phyloP scores from a whole-genome alignment of 2,888 invertebrate species.

The Elysia crispata region DNA sequence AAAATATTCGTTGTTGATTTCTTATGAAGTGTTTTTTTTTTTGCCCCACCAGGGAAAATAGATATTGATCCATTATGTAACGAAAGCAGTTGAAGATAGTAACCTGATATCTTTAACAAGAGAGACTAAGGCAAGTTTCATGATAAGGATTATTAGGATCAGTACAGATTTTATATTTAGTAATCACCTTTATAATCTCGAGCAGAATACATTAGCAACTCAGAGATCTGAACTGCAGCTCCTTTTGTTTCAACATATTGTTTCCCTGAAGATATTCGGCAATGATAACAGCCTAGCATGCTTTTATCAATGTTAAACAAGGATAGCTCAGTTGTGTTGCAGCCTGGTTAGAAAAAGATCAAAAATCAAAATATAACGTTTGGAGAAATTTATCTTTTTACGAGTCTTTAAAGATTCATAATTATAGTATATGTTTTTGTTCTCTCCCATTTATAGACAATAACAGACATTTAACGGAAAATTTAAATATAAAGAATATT shows the following conservation, averaged over 20 bases:
- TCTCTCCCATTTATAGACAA: neutral
- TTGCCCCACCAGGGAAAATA: too few relatives aligned
- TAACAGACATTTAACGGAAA: neutral
- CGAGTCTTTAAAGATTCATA: too few relatives aligned
- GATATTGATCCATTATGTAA: too few relatives aligned
- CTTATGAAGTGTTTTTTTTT: too few relatives aligned
- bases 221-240: constrained; percentile 44
- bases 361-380: neutral
- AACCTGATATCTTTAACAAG: too few relatives aligned
- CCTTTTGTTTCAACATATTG: constrained; percentile 42
- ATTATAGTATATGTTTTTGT: too few relatives aligned
- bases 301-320: constrained; percentile 58
- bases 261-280: constrained; percentile 51
- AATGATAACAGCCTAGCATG: constrained; percentile 59
- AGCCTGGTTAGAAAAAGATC: constrained; percentile 34
- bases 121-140: too few relatives aligned
- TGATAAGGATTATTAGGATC: neutral
- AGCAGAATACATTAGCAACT: neutral
- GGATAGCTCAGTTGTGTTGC: constrained; percentile 53
- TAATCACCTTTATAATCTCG: neutral
- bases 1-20: too few relatives aligned
- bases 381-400: too few relatives aligned
- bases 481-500: too few relatives aligned
- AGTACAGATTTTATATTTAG: neutral
- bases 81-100: too few relatives aligned